Conservation (phyloP, 1,140 invertebrate species). For the Drosophila sturtevanti region DNA sequence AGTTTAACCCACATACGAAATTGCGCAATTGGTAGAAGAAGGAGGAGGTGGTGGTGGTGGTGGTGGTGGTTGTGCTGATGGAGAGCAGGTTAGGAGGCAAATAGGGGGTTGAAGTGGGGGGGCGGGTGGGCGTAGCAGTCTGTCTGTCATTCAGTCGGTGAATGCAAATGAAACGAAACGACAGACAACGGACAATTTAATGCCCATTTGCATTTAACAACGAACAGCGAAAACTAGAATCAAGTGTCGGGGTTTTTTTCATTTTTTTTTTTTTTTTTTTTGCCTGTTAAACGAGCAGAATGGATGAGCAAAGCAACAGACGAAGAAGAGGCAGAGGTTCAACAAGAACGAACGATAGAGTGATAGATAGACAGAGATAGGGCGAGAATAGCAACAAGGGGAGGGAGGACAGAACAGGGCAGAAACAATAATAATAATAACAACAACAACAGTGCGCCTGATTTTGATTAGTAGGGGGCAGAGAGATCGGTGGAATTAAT, state of each 20-base stretch:
- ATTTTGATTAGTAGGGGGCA: conserved; percentile 57
- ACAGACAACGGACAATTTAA: conserved; percentile 75
- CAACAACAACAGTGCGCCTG: conserved; percentile 15
- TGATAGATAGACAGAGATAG: not conserved
- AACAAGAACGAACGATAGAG: not conserved
- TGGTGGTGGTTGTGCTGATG: not conserved
- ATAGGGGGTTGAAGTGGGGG: not conserved
- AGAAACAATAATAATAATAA: conserved; percentile 25
- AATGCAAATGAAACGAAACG: conserved; percentile 75
- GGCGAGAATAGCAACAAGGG: not conserved
- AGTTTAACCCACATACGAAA: conserved; percentile 69
- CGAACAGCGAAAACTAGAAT: conserved; percentile 66
- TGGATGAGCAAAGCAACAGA: conserved; percentile 45
- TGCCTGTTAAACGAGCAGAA: conserved; percentile 56
- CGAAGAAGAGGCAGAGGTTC: conserved; percentile 1
- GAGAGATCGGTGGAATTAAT: conserved; percentile 27
- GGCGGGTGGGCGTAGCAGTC: conserved; percentile 17
- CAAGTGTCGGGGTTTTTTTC: conserved; percentile 56
- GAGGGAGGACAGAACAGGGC: conserved; percentile 8
- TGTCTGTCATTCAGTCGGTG: conserved; percentile 10
- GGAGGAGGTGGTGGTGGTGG: not conserved
- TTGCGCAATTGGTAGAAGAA: conserved; percentile 58
- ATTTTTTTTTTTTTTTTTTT: not conserved
- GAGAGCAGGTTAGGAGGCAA: too few relatives aligned
- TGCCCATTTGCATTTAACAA: conserved; percentile 74